These are phyloP conservation scores for Calliphora vicina DNA, from an alignment of 1,140 invertebrate species.

Conservation along the genomic window DNA sequence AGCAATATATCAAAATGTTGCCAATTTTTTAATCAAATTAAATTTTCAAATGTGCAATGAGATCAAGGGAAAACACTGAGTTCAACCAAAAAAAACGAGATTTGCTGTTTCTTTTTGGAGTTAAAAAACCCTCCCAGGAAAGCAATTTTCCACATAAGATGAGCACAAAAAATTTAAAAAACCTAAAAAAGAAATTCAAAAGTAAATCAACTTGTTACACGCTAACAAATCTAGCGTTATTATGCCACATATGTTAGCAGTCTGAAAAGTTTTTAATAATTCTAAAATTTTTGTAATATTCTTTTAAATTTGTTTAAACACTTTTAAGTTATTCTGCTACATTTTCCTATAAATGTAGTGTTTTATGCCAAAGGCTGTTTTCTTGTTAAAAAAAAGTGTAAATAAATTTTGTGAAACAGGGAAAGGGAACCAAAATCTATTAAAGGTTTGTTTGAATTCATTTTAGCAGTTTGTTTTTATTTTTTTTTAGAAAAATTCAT, in stretches of 20 bases:
- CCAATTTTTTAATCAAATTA: slow-evolving; percentile 31
- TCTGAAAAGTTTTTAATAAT: neutral
- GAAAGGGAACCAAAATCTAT: neutral
- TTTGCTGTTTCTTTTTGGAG: neutral
- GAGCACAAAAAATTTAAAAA: neutral
- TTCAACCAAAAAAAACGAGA: neutral
- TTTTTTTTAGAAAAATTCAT: neutral
- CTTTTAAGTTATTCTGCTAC: neutral
- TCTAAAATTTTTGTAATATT: neutral
- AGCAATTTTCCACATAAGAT: slow-evolving; percentile 22
- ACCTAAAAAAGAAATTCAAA: slow-evolving; percentile 1
- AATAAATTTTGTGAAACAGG: neutral
- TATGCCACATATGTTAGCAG: neutral
- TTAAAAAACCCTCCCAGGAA: slow-evolving; percentile 10
- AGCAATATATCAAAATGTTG: slow-evolving; percentile 32
- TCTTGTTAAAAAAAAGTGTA: neutral
- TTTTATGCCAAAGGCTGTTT: neutral
- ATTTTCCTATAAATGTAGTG: neutral
- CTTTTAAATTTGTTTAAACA: neutral
- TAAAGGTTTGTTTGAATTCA: neutral
- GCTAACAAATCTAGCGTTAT: neutral
- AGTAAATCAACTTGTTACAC: slow-evolving; percentile 2
- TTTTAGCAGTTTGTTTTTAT: neutral
- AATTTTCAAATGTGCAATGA: slow-evolving; percentile 28
- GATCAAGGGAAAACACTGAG: slow-evolving; percentile 3